Evolutionary conservation across 2,888 invertebrate species (phyloP), one percentile per base, ranked within the genome.

Genomic region (Tromatobia lineatoria): DNA sequence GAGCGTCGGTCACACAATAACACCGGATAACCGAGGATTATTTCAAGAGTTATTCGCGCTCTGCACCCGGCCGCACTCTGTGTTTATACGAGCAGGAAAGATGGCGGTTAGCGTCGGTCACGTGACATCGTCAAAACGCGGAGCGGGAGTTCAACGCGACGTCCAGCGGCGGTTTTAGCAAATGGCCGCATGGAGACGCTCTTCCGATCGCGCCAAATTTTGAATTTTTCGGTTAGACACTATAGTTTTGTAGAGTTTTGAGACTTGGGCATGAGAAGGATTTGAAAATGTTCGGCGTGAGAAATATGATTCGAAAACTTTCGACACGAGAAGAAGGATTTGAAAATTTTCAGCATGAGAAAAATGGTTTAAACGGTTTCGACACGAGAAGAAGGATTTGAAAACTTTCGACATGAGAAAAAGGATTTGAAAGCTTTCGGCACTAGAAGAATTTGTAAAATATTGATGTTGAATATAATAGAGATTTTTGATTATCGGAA

Each of bases 81-180:
- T 95, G 95, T 95, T 95, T 95, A 95, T 95, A 95, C 94, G 93
- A 91, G 91, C 90, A 94, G 94, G 94, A 94, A 94, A 95, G 94
- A 95, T 95, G 95, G 95, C 95, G 95, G 95, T 94, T 94, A 95
- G 95, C 95, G 95, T 95, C 94, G 95, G 95, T 95, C 95, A 95
- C 95, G 95, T 95, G 91, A 91, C 88, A 86, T 89, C 89, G 88
- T 91, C 88, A 91, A 90, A 84, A 90, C 91, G 89, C 89, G 87
- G 89, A 89, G 89, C 91, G 94, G 93, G 92, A 92, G 91, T 90
- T 89, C 88, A 83, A 74, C 42, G 89, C 91, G 91, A 89, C 90
- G 81, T 86, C 88, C 86, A n/a, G 80, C 87, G 87, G 78, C 38
- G 38, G 75, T 64, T 47, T 47, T 10, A 29, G 8, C 47, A 87